Evolutionary conservation across 2,888 invertebrate genomes (phyloP), one percentile per base, ranked within the genome.

Genomic region (Tanytarsus gracilentus): DNA sequence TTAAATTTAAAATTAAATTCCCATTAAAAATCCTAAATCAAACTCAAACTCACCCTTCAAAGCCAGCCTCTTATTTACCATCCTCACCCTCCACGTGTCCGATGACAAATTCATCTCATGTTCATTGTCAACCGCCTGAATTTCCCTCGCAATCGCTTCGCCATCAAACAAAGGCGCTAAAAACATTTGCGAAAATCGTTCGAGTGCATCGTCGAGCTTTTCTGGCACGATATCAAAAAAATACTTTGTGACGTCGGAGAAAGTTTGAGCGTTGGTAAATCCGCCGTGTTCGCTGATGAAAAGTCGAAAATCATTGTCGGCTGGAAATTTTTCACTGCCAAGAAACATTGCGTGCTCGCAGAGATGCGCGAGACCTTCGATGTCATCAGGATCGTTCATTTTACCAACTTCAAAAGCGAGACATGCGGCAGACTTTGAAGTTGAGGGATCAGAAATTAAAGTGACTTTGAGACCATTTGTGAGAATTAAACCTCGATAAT

Each of bases 261-360:
- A 81, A 0, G 95, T 96, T 62, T 83, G 85, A 0, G 94, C 95
- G 76, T 95, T 95, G 3, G 84, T 83, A 0, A 77, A 76, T 0
- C 95, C 95, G 0, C 91, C 90, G 71, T 95, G 85, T 68, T 91
- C 88, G 2, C 84, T 83, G 4, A 95, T 73, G 72, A 84, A 94
- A 75, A 86, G 86, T 65, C 77, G 84, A 70, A 92, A 94, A 64
- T 88, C 88, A 71, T 93, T 93, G 72, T 92, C 89, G 72, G 78
- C 76, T 23, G 88, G 87, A 73, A 85, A 88, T 71, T 94, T 94
- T 69, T 86, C 76, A 0, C 93, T 95, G 1, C 96, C 96, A 64
- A 95, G 73, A 69, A 96, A 96, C 55, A 95, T 77, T 95, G 96
- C 95, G 73, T 96, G 95, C 70, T 95, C 95, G 72, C 93, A 92